Conservation (phyloP, 2,113 vertebrate species). For the Pheucticus melanocephalus region DNA sequence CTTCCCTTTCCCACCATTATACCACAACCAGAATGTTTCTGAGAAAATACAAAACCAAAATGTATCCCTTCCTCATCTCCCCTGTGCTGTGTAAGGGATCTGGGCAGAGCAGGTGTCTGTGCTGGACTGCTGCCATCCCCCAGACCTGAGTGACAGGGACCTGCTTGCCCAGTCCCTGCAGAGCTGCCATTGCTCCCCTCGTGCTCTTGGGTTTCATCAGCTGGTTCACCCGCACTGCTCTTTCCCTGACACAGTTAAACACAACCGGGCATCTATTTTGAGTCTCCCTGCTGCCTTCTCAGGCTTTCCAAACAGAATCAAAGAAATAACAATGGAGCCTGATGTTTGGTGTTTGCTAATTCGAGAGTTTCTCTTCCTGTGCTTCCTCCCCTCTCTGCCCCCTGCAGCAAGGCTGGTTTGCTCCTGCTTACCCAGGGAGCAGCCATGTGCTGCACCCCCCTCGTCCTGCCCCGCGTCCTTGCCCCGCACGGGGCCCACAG, state of each 20-base stretch:
- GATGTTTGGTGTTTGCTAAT: background rate
- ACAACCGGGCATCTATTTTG: fast-evolving
- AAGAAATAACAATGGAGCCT: background rate
- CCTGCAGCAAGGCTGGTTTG: background rate
- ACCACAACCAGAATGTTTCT: background rate
- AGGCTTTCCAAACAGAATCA: background rate
- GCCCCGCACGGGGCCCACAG: constrained; percentile 67
- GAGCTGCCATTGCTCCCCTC: background rate
- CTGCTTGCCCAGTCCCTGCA: background rate
- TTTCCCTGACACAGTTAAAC: background rate
- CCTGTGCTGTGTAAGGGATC: background rate
- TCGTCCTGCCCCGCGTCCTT: background rate
- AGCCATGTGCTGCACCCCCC: background rate
- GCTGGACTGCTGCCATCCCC: fast-evolving
- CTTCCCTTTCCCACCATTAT: background rate
- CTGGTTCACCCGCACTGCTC: background rate
- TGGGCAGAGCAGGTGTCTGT: background rate
- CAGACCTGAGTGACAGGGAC: background rate
- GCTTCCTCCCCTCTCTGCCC: background rate
- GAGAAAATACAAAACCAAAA: background rate
- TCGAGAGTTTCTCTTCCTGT: background rate
- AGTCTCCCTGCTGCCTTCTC: background rate
- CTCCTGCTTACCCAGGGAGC: constrained; percentile 50
- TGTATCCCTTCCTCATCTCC: background rate
- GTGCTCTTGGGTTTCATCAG: background rate